Conservation (phyloP, 1,140 invertebrate genomes). For the Scaptomyza graminum region DNA sequence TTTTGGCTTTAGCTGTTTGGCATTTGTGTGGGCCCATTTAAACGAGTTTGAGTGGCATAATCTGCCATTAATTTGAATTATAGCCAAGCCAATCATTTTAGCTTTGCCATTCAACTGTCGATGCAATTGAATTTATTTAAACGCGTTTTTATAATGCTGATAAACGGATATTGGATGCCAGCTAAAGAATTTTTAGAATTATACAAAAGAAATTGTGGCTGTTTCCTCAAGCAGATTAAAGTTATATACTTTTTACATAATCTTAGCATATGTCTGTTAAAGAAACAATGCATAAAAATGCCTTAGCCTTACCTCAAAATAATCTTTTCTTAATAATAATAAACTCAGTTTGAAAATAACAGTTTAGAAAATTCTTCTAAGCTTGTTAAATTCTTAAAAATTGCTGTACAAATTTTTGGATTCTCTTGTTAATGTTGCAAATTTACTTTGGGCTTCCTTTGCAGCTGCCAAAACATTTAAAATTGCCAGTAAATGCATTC, state of each 20-base stretch:
- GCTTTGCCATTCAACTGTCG: slow-evolving; percentile 71
- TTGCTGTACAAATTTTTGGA: neutral
- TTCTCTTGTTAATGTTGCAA: neutral
- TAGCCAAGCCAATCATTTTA: slow-evolving; percentile 73
- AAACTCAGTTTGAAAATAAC: too few species aligned
- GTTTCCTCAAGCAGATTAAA: slow-evolving; percentile 2
- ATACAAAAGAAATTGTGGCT: neutral
- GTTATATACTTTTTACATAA: neutral
- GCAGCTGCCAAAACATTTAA: slow-evolving; percentile 31
- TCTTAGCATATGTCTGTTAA: too few species aligned
- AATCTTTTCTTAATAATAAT: neutral
- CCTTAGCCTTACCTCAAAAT: too few species aligned
- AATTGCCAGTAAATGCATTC: slow-evolving; percentile 32
- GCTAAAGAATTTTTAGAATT: neutral
- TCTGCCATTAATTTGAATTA: slow-evolving; percentile 82
- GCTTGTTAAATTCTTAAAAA: neutral
- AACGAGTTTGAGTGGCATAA: slow-evolving; percentile 77
- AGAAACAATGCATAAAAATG: too few species aligned
- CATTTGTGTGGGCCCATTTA: slow-evolving; percentile 59
- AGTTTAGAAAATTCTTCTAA: neutral
- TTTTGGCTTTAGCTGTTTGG: neutral
- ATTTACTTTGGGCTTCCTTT: neutral
- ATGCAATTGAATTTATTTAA: slow-evolving; percentile 66
- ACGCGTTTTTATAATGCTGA: slow-evolving; percentile 38
- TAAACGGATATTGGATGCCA: slow-evolving; percentile 28